Evolutionary conservation across 2,888 invertebrate species (phyloP), one percentile per base, ranked within the genome.

Genomic region (Mythimna lalbum): DNA sequence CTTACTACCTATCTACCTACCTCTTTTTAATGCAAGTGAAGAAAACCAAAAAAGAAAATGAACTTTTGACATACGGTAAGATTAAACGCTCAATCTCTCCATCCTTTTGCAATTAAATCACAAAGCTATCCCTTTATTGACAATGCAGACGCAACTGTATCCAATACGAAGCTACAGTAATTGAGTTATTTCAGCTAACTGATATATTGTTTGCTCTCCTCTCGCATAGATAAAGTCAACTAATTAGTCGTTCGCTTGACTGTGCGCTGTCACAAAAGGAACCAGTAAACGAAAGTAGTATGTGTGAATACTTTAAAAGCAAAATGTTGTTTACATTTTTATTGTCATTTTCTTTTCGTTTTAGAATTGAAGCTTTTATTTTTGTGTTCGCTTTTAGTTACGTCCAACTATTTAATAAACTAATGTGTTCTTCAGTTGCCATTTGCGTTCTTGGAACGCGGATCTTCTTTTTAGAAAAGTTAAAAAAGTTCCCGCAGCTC

Each of bases 301-400:
- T 1, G 47, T 1, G 47, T 57, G 36, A 73, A 62, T 68, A 36
- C 12, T 73, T 47, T 73, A 57, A 62, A 69, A 74, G 56, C 68
- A 52, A 47, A 73, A 62, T 19, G 53, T 19, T 59, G 57, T 74
- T 52, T 9, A 23, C 33, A 53, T 52, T 61, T 67, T 47, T 17
- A 47, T 21, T 36, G 33, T 52, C 0, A 36, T 33, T 36, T 27
- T 43, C 21, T 12, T 61, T 49, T 27, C 10, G 6, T 23, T 60
- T 55, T 49, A 1, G 4, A 52, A 53, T 47, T 47, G 9, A 60
- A 56, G 33, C 43, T 56, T n/a, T 12, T 33, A 27, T 55, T 60
- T 50, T 7, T 33, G 12, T 61, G 39, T 50, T 33, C 14, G 21
- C 4, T 50, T 56, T 21, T 27, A 4, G 4, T 31, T 39, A 52